These are phyloP conservation scores for Siderastrea radians DNA, from an alignment of 92 coral and sea anemone genomes.

Conservation along the genomic window DNA sequence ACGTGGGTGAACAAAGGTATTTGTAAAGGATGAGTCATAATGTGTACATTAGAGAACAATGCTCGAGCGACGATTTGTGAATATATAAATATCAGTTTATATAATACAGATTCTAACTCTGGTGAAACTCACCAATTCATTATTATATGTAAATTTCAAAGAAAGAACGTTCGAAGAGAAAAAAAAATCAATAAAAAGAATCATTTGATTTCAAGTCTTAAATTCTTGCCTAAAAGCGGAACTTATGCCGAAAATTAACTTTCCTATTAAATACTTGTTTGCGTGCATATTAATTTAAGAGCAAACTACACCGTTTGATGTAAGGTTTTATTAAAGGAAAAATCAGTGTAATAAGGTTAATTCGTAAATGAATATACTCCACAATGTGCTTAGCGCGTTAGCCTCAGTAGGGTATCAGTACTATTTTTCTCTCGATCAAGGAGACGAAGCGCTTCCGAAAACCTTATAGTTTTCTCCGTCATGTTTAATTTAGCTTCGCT, in stretches of 20 bases:
- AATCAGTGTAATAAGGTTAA: background rate
- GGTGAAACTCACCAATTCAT: background rate
- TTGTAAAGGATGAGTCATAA: conserved; percentile 58
- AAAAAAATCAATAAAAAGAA: background rate
- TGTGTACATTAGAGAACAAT: conserved; percentile 59
- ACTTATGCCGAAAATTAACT: background rate
- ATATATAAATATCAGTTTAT: conserved; percentile 42
- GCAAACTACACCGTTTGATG: conserved; percentile 24
- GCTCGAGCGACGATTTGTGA: conserved; percentile 6
- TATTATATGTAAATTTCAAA: conserved; percentile 10
- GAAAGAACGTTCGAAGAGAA: background rate
- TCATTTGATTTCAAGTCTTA: background rate
- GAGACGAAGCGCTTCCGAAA: too few species aligned
- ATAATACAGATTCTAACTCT: background rate
- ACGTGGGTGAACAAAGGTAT: conserved; percentile 81
- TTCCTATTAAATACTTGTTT: background rate
- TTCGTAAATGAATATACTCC: background rate
- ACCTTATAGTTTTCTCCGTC: too few species aligned
- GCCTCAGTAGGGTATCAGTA: too few species aligned
- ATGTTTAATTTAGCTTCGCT: too few species aligned
- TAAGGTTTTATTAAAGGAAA: background rate
- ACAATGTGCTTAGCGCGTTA: too few species aligned
- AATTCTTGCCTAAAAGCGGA: background rate
- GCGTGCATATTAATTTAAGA: conserved; percentile 1
- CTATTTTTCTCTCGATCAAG: too few species aligned